Evolutionary conservation across 2,888 invertebrate genomes (phyloP), one percentile per base, ranked within the genome.

Genomic region (Apotomis turbidana): DNA sequence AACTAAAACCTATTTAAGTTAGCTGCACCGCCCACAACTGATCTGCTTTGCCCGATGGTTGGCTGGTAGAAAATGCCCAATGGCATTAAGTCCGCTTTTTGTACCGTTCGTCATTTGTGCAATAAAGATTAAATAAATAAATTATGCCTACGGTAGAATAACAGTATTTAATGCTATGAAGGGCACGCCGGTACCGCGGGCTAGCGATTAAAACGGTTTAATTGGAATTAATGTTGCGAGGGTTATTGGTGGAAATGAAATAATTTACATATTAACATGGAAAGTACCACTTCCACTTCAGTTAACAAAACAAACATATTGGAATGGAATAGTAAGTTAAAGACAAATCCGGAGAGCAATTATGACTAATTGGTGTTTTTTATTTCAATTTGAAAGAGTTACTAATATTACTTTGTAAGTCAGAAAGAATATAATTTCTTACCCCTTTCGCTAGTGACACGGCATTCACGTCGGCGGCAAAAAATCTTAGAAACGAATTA

Each of bases 381-480:
- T 9, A 49, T 49, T 49, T 49, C 12, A 44, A 44, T 46, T 46
- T 46, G 10, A 44, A 3, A 12, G 44, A 8, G 44, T 44, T 44
- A 60, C 15, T 15, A 15, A 10, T 46, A 46, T 62, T 49, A 13
- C 57, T 58, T 57, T n/a, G 12, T 46, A 13, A 44, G 15, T 36
- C 38, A 61, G 51, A 44, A 52, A 27, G 27, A 44, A 67, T 52
- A 76, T 78, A 73, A 67, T 15, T 66, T 80, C 87, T 85, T 81
- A 87, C 87, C 85, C 78, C 70, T 78, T 76, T 78, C 78, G 71
- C 52, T 74, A 75, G 71, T 54, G 71, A 73, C 66, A 71, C 73
- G 70, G 79, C 79, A 77, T 79, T 80, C 78, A 79, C 78, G 80
- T 80, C 79, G 77, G 78, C 74, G 73, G 75, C 75, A 74, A 73